Evolutionary conservation across 2,888 invertebrate species (phyloP).

Genomic region (Cyaniris semiargus): DNA sequence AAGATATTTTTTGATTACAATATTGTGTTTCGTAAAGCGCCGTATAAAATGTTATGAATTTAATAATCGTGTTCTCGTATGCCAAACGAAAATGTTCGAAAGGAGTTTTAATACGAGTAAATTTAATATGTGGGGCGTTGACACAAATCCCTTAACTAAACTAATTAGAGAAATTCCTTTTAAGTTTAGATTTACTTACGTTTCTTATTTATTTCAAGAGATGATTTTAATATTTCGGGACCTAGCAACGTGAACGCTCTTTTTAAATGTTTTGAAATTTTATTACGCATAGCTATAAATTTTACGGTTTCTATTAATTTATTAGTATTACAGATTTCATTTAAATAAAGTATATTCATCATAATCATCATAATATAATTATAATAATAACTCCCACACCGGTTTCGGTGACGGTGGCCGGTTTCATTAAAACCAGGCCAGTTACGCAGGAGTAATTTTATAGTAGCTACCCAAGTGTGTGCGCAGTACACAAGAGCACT

Average conservation of each 20-base stretch:
- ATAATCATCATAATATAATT: too few relatives aligned
- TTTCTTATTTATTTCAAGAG: conserved; percentile 11
- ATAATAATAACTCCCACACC: too few relatives aligned
- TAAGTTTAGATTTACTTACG: not conserved
- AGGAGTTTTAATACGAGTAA: conserved; percentile 7
- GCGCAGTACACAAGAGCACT: too few relatives aligned
- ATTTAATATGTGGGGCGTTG: conserved; percentile 12
- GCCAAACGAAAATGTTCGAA: not conserved
- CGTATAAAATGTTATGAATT: not conserved
- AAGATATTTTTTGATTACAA: not conserved
- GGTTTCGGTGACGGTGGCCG: too few relatives aligned
- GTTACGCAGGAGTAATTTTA: too few relatives aligned
- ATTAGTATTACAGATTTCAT: too few relatives aligned
- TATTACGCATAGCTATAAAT: not conserved
- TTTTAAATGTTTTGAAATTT: not conserved
- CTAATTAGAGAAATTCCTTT: conserved; percentile 14
- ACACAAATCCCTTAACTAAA: conserved; percentile 10
- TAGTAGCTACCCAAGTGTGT: too few relatives aligned
- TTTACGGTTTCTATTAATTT: not conserved
- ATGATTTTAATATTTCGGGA: not conserved
- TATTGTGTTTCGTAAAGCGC: not conserved
- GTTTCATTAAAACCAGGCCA: too few relatives aligned
- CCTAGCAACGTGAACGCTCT: not conserved
- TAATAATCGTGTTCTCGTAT: conserved; percentile 7
- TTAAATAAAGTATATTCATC: too few relatives aligned